Conservation (phyloP, 2,888 invertebrate species). For the Anorthoa munda region DNA sequence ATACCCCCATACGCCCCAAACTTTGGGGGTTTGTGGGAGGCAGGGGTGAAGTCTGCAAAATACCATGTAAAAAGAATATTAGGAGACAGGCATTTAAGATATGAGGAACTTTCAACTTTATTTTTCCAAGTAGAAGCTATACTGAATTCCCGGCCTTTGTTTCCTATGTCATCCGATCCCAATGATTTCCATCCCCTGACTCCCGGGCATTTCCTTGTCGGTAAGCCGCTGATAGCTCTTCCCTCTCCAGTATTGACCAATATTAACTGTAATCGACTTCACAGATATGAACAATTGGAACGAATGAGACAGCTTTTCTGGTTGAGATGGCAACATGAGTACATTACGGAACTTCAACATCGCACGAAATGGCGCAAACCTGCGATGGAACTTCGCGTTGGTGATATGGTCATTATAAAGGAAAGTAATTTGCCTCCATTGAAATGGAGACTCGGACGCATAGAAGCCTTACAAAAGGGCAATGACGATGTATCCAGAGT, state of each 20-base stretch:
- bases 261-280: too few species aligned
- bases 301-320: too few species aligned
- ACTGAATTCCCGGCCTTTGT: conserved; percentile 14
- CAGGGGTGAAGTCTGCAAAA: too few species aligned
- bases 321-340: too few species aligned
- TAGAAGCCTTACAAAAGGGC: conserved; percentile 4
- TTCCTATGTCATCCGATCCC: conserved; percentile 14
- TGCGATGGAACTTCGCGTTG: neutral
- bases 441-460: conserved; percentile 14
- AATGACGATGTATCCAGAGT: conserved; percentile 17
- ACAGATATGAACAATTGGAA: too few species aligned
- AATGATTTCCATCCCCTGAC: conserved; percentile 17
- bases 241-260: too few species aligned
- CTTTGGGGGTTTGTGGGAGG: too few species aligned
- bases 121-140: conserved; percentile 15
- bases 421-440: conserved; percentile 14
- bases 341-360: too few species aligned
- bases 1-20: too few species aligned
- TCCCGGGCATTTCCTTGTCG: conserved; percentile 17
- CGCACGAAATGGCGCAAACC: conserved; percentile 26
- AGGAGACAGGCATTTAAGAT: too few species aligned
- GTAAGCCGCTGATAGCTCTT: too few species aligned
- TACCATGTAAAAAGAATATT: too few species aligned
- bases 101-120: conserved; percentile 1
- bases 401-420: conserved; percentile 19